Base-by-base conservation (phyloP, 1,140 invertebrate genomes). In the Diplogasteroides magnus region DNA sequence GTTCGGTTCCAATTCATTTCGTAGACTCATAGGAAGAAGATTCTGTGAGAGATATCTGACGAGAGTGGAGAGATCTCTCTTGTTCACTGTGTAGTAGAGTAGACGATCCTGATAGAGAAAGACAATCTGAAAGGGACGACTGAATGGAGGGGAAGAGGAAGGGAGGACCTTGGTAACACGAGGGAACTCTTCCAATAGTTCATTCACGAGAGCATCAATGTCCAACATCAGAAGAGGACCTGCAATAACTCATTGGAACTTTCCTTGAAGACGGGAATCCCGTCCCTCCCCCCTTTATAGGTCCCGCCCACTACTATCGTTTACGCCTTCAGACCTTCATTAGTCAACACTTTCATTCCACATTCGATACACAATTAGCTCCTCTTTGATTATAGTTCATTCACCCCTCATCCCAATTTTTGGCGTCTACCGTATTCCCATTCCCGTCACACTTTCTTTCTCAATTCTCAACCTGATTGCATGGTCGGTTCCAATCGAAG, bases 21-120 rank as follows among this genome's bases (percentile, higher is more conserved):
- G 29, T 15, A 73, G 25, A 13, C 67, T 61, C 0, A 32, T 74
- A 25, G 74, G 74, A 2, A 75, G 64, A 19, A 75, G 64, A 71
- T 70, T 75, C 6, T 75, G 74, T 14, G 72, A 71, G 27, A 75
- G 57, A 66, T 75, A 75, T 1, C 63, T 66, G 31, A 74, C 70
- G 15, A 75, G 37, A 13, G 70, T 63, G 1, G 70, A 63, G 6
- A 75, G 56, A 61, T 75, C 74, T 13, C 57, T 56, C 28, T 63
- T 75, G 2, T 61, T 58, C 14, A 75, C 63, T 19, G 70, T 63
- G 60, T 75, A 75, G 26, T 71, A 75, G 1, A 75, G 29, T 31
- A 75, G 72, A 25, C 68, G 65, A 31, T 75, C 68, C 60, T 75
- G 62, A 56, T 69, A 70, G 29, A 70, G 31, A 29, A 69, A 70